phyloP scores from a whole-genome alignment of 2,113 vertebrate genomes.

The Hemibagrus wyckioides region DNA sequence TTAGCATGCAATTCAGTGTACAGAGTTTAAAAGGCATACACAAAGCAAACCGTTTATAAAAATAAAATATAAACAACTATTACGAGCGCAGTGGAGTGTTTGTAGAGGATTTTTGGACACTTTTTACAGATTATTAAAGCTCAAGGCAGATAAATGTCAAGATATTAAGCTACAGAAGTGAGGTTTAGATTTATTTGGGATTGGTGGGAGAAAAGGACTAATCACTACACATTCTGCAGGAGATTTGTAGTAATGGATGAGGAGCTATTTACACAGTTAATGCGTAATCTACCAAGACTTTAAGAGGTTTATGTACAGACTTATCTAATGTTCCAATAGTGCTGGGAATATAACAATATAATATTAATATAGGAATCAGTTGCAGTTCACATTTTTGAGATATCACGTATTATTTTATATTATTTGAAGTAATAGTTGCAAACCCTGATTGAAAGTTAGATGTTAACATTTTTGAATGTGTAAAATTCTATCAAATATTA shows the following conservation, averaged over 20 bases:
- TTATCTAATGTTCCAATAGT: neutral
- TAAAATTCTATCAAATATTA: too few species aligned
- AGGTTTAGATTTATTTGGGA: neutral
- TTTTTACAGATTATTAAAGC: too few species aligned
- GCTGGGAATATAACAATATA: neutral
- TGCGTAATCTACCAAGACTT: neutral
- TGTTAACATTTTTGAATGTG: too few species aligned
- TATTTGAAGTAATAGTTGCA: too few species aligned
- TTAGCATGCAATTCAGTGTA: neutral
- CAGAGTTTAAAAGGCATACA: neutral
- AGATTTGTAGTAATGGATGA: neutral
- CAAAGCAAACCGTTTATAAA: neutral
- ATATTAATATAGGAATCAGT: neutral
- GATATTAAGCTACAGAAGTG: neutral
- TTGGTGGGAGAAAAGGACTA: neutral
- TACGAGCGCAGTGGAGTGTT: neutral
- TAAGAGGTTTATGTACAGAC: neutral
- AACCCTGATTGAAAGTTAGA: too few species aligned
- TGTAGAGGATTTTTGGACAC: too few species aligned
- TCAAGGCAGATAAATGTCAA: neutral
- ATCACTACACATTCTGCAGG: neutral
- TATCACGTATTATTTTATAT: too few species aligned
- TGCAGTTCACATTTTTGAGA: too few species aligned
- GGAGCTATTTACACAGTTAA: neutral
- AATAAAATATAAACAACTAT: neutral